Percentiles rank a stretch among this genome's conserved stretches.
phyloP scores from a whole-genome alignment of 2,888 invertebrate species.

The Cartodere bifasciata region DNA sequence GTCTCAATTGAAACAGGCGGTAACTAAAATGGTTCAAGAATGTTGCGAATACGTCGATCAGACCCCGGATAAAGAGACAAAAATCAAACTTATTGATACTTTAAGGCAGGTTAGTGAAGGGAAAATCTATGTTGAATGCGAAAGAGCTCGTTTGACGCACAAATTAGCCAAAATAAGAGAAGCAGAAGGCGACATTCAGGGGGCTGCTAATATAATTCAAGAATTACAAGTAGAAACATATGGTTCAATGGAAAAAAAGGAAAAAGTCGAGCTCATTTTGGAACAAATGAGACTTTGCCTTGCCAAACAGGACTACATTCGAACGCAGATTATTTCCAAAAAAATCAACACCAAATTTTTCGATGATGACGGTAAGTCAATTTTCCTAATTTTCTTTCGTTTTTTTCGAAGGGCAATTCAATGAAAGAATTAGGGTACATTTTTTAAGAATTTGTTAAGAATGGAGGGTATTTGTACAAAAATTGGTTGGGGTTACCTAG shows the following conservation, averaged over 20 bases:
- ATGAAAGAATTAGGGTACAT: no score
- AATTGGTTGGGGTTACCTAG: no score
- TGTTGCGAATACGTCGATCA: slow-evolving; percentile 87
- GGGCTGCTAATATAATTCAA: slow-evolving; percentile 88
- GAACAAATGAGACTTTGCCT: slow-evolving; percentile 98
- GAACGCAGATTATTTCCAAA: slow-evolving; percentile 97
- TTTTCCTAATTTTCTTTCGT: no score
- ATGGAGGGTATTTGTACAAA: no score
- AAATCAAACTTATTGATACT: slow-evolving; percentile 91
- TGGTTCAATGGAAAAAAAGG: slow-evolving; percentile 96
- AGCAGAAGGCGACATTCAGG: slow-evolving; percentile 68
- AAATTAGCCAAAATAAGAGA: slow-evolving; percentile 77
- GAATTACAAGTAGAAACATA: slow-evolving; percentile 96
- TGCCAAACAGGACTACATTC: slow-evolving; percentile 88
- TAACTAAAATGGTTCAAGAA: slow-evolving; percentile 94
- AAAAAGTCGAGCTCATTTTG: slow-evolving; percentile 91
- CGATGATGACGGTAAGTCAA: slow-evolving; percentile 70
- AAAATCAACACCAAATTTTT: slow-evolving; percentile 97
- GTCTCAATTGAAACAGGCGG: slow-evolving; percentile 92
- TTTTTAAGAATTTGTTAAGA: no score
- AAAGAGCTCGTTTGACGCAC: slow-evolving; percentile 89
- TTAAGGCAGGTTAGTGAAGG: slow-evolving; percentile 85
- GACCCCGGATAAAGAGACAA: slow-evolving; percentile 79
- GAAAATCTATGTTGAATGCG: slow-evolving; percentile 99
- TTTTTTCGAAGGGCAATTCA: no score